Evolutionary conservation across 2,888 invertebrate genomes (phyloP), one percentile per base, ranked within the genome.

Genomic region (Branchinecta sandiegonensis): DNA sequence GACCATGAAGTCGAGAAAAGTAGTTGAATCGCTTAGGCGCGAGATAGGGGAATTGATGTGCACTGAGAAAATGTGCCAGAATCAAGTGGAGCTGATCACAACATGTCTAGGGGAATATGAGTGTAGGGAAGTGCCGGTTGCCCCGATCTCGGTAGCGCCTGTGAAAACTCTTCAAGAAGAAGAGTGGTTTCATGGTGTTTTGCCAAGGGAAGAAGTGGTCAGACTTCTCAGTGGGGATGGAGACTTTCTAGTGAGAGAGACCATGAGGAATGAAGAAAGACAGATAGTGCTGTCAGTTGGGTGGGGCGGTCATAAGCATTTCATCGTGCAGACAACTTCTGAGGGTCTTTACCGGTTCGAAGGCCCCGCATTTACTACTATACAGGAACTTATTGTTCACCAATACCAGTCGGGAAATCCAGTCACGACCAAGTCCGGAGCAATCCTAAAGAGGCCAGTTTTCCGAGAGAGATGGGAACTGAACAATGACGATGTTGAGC

Each of bases 171-270:
- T 91, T 71, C 92, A 94, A 74, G 80, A 80, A 70, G 94, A 94
- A 79, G 93, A 94, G 77, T 95, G 94, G 94, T 95, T 95, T 80
- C 96, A 96, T 76, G 96, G 96, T 0, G 94, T 95, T 12, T 79
- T 96, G 70, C 96, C 96, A 0, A 83, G 96, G 13, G 95, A 95
- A 78, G 95, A 96, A 80, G 95, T 95, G 47, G 94, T 94, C 65
- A 81, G 94, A 71, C 81, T 96, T 63, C 81, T 96, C 71, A 85
- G 88, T n/a, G 87, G 87, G 69, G 91, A 96, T 74, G 96, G 96
- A 0, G 95, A 96, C 78, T 96, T 92, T 79, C 81, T 96, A 70
- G 94, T 96, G 69, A 83, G 95, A 46, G 94, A 95, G 80, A 94
- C 94, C 1, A 92, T 87, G 71, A 82, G 92, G 75, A 92, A 93